A percentile compares a stretch with the other conserved stretches of the same genome.
These are phyloP conservation scores for Wasmannia auropunctata DNA, from an alignment of 1,140 invertebrate genomes.

Conservation along the genomic window DNA sequence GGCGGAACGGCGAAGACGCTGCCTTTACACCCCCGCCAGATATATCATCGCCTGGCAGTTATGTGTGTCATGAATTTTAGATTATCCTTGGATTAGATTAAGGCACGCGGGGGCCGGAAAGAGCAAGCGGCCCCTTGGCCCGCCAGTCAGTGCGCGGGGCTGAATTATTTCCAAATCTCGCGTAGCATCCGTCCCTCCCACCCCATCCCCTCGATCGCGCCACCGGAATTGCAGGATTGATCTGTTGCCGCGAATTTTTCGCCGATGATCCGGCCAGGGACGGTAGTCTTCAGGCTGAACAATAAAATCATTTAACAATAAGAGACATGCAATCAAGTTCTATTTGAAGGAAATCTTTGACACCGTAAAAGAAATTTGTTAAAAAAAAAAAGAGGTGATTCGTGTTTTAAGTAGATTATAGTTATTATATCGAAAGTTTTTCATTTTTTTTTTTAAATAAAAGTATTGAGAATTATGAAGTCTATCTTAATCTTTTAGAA, in stretches of 20 bases:
- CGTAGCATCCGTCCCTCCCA: constrained; percentile 7
- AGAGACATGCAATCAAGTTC: not conserved
- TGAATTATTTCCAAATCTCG: constrained; percentile 61
- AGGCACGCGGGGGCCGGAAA: constrained; percentile 73
- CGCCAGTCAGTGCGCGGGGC: constrained; percentile 62
- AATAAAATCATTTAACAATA: not conserved
- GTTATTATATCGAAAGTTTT: not conserved
- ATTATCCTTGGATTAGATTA: constrained; percentile 85
- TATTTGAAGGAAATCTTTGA: not conserved
- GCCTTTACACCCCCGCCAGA: constrained; percentile 79
- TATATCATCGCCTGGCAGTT: constrained; percentile 85
- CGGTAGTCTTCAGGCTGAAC: not conserved
- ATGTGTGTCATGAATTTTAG: constrained; percentile 85
- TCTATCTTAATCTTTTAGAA: not conserved
- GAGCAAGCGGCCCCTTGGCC: constrained; percentile 70
- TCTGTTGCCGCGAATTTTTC: constrained; percentile 50
- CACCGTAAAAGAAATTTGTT: not conserved
- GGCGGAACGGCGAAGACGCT: constrained; percentile 62
- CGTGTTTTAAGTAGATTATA: not conserved
- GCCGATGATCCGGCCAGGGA: not conserved
- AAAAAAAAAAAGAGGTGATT: not conserved
- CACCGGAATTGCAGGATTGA: constrained; percentile 50
- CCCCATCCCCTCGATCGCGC: not conserved
- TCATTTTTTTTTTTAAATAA: not conserved
- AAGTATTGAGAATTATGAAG: not conserved